phyloP scores from a whole-genome alignment of 2,888 invertebrate species.

The Helobdella robusta region DNA sequence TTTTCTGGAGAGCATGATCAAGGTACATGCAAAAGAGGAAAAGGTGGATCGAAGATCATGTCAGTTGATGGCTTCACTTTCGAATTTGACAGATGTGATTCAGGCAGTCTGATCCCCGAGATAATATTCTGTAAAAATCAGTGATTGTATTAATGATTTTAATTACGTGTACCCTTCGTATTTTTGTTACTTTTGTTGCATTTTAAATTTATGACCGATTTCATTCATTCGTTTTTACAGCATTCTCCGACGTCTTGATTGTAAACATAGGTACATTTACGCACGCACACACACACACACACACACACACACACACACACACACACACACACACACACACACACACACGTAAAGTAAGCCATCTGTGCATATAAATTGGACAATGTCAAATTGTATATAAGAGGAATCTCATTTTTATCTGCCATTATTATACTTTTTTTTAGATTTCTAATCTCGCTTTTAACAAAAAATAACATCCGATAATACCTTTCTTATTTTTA shows the following conservation, averaged over 20 bases:
- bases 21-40: slow-evolving; percentile 30
- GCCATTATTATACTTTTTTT: too few relatives aligned
- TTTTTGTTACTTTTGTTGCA: too few relatives aligned
- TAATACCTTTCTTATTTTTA: too few relatives aligned
- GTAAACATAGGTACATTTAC: background rate
- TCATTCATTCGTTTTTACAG: too few relatives aligned
- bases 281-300: slow-evolving; percentile 3
- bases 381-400: too few relatives aligned
- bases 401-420: too few relatives aligned
- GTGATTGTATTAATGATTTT: background rate
- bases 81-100: slow-evolving; percentile 32
- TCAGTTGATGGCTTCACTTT: slow-evolving; percentile 28
- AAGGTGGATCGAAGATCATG: slow-evolving; percentile 27
- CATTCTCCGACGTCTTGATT: too few relatives aligned
- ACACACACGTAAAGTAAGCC: background rate
- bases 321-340: slow-evolving; percentile 8
- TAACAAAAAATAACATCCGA: too few relatives aligned
- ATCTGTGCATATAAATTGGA: too few relatives aligned
- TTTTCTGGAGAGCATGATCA: slow-evolving; percentile 33
- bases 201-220: too few relatives aligned
- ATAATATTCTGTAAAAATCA: slow-evolving; percentile 25
- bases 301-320: slow-evolving; percentile 8
- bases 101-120: slow-evolving; percentile 30
- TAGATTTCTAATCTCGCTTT: too few relatives aligned
- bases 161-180: background rate